A percentile compares a stretch with the other conserved stretches of the same genome.
phyloP scores from a whole-genome alignment of 92 coral and sea anemone genomes.

The Isaurus tuberculatus region DNA sequence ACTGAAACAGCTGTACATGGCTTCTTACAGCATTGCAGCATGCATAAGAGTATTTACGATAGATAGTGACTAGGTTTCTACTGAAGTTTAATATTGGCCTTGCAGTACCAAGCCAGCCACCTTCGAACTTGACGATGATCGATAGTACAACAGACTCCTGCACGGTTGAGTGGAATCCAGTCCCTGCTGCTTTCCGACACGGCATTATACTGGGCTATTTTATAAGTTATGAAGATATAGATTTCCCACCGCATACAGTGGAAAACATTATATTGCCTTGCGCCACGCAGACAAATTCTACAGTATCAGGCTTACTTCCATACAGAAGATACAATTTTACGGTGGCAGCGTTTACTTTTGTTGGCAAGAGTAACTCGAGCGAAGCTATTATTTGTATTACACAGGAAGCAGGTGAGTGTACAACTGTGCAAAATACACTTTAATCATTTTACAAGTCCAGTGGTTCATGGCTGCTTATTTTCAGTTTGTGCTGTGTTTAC shows the following conservation, averaged over 20 bases:
- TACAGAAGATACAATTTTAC: constrained; percentile 17
- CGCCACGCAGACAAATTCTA: neutral
- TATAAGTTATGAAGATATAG: neutral
- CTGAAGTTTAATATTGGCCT: neutral
- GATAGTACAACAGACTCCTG: constrained; percentile 28
- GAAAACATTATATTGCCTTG: neutral
- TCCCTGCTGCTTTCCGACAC: constrained; percentile 44
- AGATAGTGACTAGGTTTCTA: too few species aligned
- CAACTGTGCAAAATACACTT: neutral
- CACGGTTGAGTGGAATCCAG: constrained; percentile 45
- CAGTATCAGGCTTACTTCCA: constrained; percentile 11
- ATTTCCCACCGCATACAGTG: neutral
- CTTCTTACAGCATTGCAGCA: too few species aligned
- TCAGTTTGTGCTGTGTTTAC: too few species aligned
- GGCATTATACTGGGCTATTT: constrained; percentile 52
- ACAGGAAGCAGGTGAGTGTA: constrained; percentile 17
- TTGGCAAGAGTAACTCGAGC: constrained; percentile 18
- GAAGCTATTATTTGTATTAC: constrained; percentile 3
- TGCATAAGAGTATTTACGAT: too few species aligned
- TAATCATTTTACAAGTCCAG: too few species aligned
- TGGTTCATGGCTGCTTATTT: too few species aligned
- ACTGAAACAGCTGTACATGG: too few species aligned
- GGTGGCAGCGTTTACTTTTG: neutral
- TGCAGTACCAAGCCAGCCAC: constrained; percentile 55
- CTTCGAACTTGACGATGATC: constrained; percentile 18